Percentiles rank a stretch among this genome's conserved stretches.
phyloP scores from a whole-genome alignment of 2,888 invertebrate species.

The Melipona beecheii region DNA sequence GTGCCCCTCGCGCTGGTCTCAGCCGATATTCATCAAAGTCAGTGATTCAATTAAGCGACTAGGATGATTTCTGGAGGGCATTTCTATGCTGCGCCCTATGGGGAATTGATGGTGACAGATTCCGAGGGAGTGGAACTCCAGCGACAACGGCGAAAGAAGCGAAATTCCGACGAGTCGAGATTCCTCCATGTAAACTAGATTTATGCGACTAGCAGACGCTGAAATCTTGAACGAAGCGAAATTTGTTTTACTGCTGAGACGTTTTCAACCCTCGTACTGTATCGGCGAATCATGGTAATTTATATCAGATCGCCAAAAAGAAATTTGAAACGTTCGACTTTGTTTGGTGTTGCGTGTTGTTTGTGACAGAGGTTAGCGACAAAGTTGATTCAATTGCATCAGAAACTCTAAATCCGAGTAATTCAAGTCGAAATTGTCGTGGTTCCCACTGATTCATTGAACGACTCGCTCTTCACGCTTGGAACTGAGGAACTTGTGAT shows the following conservation, averaged over 20 bases:
- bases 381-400: too few relatives aligned
- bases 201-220: constrained; percentile 2
- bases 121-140: constrained; percentile 7
- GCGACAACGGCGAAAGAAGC: constrained; percentile 37
- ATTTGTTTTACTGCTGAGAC: neutral
- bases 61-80: constrained; percentile 66
- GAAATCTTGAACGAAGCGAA: neutral
- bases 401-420: too few relatives aligned
- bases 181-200: constrained; percentile 2
- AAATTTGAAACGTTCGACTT: too few relatives aligned
- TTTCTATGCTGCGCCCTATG: constrained; percentile 40
- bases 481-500: too few relatives aligned
- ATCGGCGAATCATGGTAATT: too few relatives aligned
- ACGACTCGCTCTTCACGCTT: neutral
- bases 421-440: too few relatives aligned
- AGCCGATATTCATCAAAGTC: constrained; percentile 77
- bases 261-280: neutral
- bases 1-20: constrained; percentile 58
- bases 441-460: too few relatives aligned
- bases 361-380: too few relatives aligned
- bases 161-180: constrained; percentile 20
- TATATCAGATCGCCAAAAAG: too few relatives aligned
- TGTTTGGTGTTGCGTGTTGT: too few relatives aligned
- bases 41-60: constrained; percentile 74
- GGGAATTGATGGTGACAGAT: constrained; percentile 18